Percentiles rank a stretch among this genome's conserved stretches.
Conservation (phyloP, 2,113 vertebrate genomes). For the Osmerus mordax region DNA sequence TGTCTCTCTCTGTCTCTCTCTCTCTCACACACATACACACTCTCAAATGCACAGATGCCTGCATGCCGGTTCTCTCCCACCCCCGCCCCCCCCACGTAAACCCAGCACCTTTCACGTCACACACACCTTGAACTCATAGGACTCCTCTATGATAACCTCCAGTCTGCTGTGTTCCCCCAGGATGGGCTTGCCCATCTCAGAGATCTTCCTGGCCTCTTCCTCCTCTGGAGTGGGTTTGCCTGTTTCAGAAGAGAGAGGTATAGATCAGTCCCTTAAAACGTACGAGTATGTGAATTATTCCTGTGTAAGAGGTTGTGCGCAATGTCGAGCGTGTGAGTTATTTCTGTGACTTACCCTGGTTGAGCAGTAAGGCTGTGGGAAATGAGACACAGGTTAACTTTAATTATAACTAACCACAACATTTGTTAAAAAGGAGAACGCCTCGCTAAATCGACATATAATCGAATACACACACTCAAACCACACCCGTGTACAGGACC, state of each 20-base stretch:
- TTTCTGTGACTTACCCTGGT: conserved; percentile 78
- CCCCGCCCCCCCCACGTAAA: too few relatives aligned
- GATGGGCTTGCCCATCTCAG: conserved; percentile 88
- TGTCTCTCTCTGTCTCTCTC: too few relatives aligned
- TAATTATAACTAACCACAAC: not conserved
- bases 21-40: too few relatives aligned
- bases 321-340: too few relatives aligned
- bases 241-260: conserved; percentile 23
- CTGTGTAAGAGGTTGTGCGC: too few relatives aligned
- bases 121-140: conserved; percentile 84
- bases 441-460: not conserved
- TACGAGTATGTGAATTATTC: too few relatives aligned
- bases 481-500: conserved; percentile 2
- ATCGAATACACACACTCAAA: conserved; percentile 7
- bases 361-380: conserved; percentile 77
- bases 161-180: conserved; percentile 83
- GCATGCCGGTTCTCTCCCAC: too few relatives aligned
- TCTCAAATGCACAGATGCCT: too few relatives aligned
- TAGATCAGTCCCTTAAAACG: too few relatives aligned
- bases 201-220: conserved; percentile 83
- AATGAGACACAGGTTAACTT: conserved; percentile 47
- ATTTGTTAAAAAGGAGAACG: not conserved
- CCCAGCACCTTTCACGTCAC: too few relatives aligned
- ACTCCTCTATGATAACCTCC: conserved; percentile 89
- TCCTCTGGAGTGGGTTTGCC: conserved; percentile 74